phyloP scores from a whole-genome alignment of 2,797 vertebrate species.

The Okamejei kenojei region DNA sequence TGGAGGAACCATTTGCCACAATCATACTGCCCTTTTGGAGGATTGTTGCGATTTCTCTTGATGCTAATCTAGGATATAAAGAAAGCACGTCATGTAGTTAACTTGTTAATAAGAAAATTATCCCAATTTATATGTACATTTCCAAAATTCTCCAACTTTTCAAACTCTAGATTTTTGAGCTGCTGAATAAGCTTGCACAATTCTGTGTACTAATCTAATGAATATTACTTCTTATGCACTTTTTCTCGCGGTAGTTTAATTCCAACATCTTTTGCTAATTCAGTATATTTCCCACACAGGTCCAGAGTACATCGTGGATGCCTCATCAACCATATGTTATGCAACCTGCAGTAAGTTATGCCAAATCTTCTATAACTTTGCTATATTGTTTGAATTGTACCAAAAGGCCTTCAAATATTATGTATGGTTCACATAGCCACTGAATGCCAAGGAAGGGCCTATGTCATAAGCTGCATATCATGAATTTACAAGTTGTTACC shows the following conservation, averaged over 20 bases:
- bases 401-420: background rate
- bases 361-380: background rate
- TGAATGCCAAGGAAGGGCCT: background rate
- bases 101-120: background rate
- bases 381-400: background rate
- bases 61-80: background rate
- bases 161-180: background rate
- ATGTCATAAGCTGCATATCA: background rate
- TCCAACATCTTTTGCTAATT: constrained; percentile 40
- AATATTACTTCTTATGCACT: background rate
- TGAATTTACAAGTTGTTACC: background rate
- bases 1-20: background rate
- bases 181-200: background rate
- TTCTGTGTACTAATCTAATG: background rate
- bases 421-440: background rate
- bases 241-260: background rate
- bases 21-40: no score
- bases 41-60: background rate
- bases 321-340: constrained; percentile 99
- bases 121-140: background rate
- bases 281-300: constrained; percentile 67
- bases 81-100: background rate
- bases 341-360: constrained; percentile 96
- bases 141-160: background rate
- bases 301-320: constrained; percentile 99